Evolutionary conservation across 2,113 vertebrate genomes (phyloP), one percentile per base, ranked within the genome.

Genomic region (Thalassoma bifasciatum): DNA sequence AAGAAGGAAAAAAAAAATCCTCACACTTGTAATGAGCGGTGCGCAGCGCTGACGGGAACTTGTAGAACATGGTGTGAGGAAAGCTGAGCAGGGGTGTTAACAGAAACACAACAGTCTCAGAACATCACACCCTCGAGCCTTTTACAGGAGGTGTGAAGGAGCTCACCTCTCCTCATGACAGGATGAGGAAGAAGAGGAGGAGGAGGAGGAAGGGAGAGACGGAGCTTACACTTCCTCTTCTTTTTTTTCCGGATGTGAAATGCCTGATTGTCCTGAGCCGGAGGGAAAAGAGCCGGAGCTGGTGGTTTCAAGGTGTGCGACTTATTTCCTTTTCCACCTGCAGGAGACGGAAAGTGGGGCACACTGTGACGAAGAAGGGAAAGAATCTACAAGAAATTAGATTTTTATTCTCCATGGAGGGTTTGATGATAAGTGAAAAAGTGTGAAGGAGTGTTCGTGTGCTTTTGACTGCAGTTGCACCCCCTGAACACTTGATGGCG

Each of bases 91-190:
- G 56, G 30, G 47, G 69, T 85, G 86, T 86, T 78, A 81, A 87
- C 79, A 86, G 66, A 81, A 81, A 82, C 79, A 86, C 79, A 57
- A 49, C 72, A 86, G 63, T 64, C 61, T 81, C 34, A 75, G 85
- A 83, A 81, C 87, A 86, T 86, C 83, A 62, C 89, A 89, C 80
- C 83, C 77, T 75, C 13, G 19, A 68, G 76, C 49, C 69, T 61
- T 82, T 83, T 83, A 71, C 84, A 90, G 56, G 46, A 81, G 63
- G 85, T 79, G 86, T 73, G 82, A 75, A 84, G 70, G 76, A 86
- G 82, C 82, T 81, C 77, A 71, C 75, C 71, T 79, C 81, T 72
- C 65, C 71, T 66, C 42, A 10, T 83, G 70, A 85, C 72, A 81
- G 72, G 54, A 66, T 24, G 22, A 62, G 46, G 46, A 65, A 16